Percentiles rank a stretch among this genome's conserved stretches.
phyloP scores from a whole-genome alignment of 2,797 vertebrate species.

The Pipistrellus nathusii region DNA sequence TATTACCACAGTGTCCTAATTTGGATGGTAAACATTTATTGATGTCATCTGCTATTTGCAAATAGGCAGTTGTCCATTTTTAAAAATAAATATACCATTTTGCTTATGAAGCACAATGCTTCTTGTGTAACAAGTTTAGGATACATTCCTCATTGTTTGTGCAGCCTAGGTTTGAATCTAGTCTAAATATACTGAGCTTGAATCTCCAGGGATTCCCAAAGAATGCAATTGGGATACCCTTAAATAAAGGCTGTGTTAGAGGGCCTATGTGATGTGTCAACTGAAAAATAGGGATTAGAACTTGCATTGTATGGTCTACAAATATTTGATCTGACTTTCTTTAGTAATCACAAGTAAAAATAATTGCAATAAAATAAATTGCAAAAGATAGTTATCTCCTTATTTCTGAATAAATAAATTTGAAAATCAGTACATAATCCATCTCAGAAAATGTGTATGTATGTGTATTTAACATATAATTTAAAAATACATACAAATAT shows the following conservation, averaged over 20 bases:
- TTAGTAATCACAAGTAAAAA: neutral
- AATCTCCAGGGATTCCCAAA: neutral
- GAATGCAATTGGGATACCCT: neutral
- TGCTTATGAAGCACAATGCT: neutral
- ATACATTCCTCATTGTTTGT: neutral
- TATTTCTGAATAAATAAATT: neutral
- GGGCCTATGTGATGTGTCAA: neutral
- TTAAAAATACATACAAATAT: neutral
- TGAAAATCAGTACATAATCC: constrained; percentile 6
- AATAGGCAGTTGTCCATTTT: neutral
- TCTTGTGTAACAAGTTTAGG: neutral
- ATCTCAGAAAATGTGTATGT: neutral
- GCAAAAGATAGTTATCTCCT: neutral
- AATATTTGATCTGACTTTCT: neutral
- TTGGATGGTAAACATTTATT: neutral
- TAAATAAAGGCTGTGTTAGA: neutral
- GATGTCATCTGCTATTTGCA: neutral
- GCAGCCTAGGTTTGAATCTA: neutral
- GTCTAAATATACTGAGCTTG: neutral
- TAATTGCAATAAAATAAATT: neutral
- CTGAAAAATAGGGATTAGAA: neutral
- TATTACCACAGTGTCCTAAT: neutral
- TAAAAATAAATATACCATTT: neutral
- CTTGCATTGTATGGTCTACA: neutral
- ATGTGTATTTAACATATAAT: neutral